Conservation (phyloP, 1,140 invertebrate species). For the Magallana ariakensis region DNA sequence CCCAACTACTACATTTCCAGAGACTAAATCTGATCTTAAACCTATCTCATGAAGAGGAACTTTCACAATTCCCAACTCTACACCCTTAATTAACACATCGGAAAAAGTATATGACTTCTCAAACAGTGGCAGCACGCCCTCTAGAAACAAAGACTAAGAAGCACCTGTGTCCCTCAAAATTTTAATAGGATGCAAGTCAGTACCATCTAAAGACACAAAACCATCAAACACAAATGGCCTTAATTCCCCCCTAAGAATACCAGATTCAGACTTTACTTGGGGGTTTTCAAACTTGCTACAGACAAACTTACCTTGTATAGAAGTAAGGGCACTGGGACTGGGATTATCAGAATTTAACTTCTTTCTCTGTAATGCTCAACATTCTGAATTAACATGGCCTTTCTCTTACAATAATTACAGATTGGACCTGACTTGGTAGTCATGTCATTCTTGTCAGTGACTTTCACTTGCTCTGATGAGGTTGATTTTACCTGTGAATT, state of each 20-base stretch:
- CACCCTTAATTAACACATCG: slow-evolving; percentile 50
- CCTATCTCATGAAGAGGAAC: slow-evolving; percentile 55
- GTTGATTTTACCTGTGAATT: background rate
- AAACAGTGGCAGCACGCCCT: slow-evolving; percentile 35
- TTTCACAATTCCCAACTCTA: too few species aligned
- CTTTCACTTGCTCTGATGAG: too few species aligned
- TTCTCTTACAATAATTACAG: background rate
- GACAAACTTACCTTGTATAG: background rate
- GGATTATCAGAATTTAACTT: too few species aligned
- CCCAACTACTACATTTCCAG: slow-evolving; percentile 48
- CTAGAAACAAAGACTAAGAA: slow-evolving; percentile 21
- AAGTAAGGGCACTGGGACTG: too few species aligned
- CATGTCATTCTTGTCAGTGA: background rate
- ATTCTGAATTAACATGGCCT: background rate
- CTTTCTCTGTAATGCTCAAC: background rate
- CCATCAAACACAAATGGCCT: slow-evolving; percentile 52
- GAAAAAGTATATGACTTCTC: slow-evolving; percentile 41
- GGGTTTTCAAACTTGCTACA: background rate
- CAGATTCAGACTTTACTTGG: background rate
- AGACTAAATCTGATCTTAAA: slow-evolving; percentile 50
- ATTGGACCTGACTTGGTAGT: background rate
- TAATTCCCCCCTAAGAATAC: slow-evolving; percentile 45
- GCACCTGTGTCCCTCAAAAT: too few species aligned
- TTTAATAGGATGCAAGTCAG: background rate
- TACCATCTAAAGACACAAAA: slow-evolving; percentile 46